Conservation (phyloP, 2,888 invertebrate genomes). For the Eueremaeus valkanovi region DNA sequence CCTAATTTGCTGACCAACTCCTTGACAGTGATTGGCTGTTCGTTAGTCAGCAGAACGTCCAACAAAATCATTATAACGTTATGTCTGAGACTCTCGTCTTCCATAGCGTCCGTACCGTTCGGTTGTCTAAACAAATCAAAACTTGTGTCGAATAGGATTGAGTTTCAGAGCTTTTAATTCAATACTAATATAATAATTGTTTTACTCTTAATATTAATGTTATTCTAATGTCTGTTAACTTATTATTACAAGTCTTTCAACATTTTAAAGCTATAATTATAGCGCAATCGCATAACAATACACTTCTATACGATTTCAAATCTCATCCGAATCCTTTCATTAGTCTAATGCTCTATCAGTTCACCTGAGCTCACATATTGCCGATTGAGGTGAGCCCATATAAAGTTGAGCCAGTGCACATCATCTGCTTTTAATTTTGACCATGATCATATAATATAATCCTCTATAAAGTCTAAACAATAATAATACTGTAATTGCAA, state of each 20-base stretch:
- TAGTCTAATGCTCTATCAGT: not conserved
- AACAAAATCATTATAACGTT: constrained; percentile 24
- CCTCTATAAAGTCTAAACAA: no score
- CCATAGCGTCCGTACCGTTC: no score
- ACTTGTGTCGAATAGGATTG: no score
- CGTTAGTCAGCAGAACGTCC: not conserved
- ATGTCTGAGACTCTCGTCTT: constrained; percentile 19
- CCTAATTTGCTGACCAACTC: constrained; percentile 33
- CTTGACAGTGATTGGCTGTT: constrained; percentile 17
- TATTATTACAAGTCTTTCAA: not conserved
- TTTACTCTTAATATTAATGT: not conserved
- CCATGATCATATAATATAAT: no score
- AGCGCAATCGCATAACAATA: constrained; percentile 5
- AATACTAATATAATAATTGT: no score
- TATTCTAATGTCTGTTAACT: not conserved
- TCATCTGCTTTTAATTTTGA: no score
- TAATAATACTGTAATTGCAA: no score
- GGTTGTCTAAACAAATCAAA: no score
- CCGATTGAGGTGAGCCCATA: no score
- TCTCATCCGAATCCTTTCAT: not conserved
- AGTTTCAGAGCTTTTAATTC: no score
- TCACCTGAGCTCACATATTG: no score
- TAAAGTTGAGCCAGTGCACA: no score
- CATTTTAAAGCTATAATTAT: not conserved
- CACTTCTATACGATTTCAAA: not conserved